These are phyloP conservation scores for Sylvia atricapilla DNA, from an alignment of 2,113 vertebrate species.

Conservation along the genomic window DNA sequence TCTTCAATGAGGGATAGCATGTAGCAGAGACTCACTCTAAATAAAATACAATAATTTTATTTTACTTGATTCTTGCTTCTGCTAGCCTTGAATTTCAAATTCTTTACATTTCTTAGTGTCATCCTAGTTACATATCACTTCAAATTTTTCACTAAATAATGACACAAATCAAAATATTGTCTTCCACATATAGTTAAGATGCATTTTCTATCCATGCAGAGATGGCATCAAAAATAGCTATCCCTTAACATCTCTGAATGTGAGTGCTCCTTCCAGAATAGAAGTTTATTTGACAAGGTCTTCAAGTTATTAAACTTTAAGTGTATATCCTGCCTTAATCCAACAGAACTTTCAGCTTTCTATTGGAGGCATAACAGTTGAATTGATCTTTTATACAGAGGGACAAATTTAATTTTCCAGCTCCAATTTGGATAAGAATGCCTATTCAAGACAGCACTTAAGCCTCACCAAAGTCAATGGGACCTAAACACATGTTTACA, in stretches of 20 bases:
- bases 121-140: slow-evolving; percentile 3
- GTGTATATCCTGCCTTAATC: neutral
- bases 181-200: neutral
- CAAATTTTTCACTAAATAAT: slow-evolving; percentile 32
- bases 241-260: neutral
- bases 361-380: neutral
- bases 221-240: neutral
- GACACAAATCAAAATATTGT: neutral
- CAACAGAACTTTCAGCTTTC: neutral
- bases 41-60: slow-evolving; percentile 31
- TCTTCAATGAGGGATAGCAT: neutral
- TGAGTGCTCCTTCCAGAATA: neutral
- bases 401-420: slow-evolving; percentile 24
- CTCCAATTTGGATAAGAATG: neutral
- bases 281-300: neutral
- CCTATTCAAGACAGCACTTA: slow-evolving; percentile 11
- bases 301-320: neutral
- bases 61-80: slow-evolving; percentile 33
- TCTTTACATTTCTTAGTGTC: neutral
- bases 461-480: neutral
- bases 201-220: neutral
- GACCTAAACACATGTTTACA: slow-evolving; percentile 51
- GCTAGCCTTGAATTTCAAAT: slow-evolving; percentile 46
- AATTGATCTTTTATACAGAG: slow-evolving; percentile 9
- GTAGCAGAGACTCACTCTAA: neutral